Percentiles rank a stretch among this genome's conserved stretches.
Evolutionary conservation across 2,113 vertebrate species (phyloP).

Genomic region (Cyanistes caeruleus): DNA sequence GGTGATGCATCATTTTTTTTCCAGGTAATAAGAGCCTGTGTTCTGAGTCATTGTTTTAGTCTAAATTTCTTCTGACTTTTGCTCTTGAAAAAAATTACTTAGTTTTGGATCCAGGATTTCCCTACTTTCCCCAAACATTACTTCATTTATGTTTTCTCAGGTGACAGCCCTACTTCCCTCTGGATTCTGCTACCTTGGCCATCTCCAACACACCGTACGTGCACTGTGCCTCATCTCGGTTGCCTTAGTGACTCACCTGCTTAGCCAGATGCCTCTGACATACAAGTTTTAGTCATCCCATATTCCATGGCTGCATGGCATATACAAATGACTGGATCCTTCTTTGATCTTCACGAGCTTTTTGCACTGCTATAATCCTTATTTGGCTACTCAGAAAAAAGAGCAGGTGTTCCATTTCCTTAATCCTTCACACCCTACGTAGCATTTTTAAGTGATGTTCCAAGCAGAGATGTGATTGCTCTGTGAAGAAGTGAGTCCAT

Average conservation of each 20-base stretch:
- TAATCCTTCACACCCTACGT: background rate
- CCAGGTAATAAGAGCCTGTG: background rate
- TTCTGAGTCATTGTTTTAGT: background rate
- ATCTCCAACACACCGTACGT: conserved; percentile 29
- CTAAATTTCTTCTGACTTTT: background rate
- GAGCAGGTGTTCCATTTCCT: background rate
- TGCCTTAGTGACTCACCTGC: background rate
- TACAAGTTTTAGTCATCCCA: background rate
- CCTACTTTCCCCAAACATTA: conserved; percentile 39
- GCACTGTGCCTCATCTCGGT: background rate
- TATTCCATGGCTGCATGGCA: background rate
- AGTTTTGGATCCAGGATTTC: conserved; percentile 1
- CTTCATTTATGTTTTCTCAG: conserved; percentile 60
- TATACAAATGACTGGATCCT: background rate
- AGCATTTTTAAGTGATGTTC: background rate
- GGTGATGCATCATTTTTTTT: background rate
- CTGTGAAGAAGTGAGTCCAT: background rate
- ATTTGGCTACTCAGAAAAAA: background rate
- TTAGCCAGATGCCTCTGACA: background rate
- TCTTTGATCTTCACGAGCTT: background rate
- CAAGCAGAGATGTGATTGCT: background rate
- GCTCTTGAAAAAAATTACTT: background rate
- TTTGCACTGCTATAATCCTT: background rate
- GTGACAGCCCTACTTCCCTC: conserved; percentile 34
- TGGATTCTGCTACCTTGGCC: conserved; percentile 47